Conservation (phyloP, 2,888 invertebrate species). For the Acrocera orbiculus region DNA sequence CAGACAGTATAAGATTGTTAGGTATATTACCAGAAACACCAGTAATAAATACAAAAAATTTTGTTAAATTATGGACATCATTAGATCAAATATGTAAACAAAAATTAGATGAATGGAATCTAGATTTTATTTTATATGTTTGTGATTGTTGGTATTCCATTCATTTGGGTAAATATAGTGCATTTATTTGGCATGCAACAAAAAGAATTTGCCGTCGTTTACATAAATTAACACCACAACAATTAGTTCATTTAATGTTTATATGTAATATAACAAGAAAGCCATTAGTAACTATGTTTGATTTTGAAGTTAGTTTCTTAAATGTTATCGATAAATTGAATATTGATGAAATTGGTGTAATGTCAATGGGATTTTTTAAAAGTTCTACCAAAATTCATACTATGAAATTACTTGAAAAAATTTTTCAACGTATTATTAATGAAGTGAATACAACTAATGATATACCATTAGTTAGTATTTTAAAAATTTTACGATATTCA, state of each 20-base stretch:
- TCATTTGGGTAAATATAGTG: slow-evolving; percentile 35
- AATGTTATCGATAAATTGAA: slow-evolving; percentile 37
- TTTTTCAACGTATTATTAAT: slow-evolving; percentile 36
- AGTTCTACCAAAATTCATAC: slow-evolving; percentile 45
- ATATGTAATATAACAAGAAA: slow-evolving; percentile 42
- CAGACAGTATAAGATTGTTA: slow-evolving; percentile 35
- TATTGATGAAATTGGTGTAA: slow-evolving; percentile 49
- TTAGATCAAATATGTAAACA: slow-evolving; percentile 46
- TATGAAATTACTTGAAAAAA: slow-evolving; percentile 31
- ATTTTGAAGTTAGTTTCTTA: slow-evolving; percentile 41
- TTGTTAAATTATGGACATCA: slow-evolving; percentile 44
- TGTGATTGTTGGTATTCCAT: slow-evolving; percentile 47
- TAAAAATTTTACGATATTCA: slow-evolving; percentile 41
- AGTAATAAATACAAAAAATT: slow-evolving; percentile 38
- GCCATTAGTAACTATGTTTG: slow-evolving; percentile 41
- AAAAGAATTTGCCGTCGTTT: slow-evolving; percentile 39
- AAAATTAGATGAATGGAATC: slow-evolving; percentile 34
- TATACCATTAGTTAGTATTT: slow-evolving; percentile 44
- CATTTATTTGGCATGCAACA: slow-evolving; percentile 37
- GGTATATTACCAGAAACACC: slow-evolving; percentile 35
- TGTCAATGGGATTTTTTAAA: slow-evolving; percentile 64
- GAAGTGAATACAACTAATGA: slow-evolving; percentile 40
- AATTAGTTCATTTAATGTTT: slow-evolving; percentile 51
- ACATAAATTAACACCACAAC: slow-evolving; percentile 38
- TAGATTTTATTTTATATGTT: slow-evolving; percentile 37